Conservation (phyloP, 2,888 invertebrate genomes). For the Lottia scabra region DNA sequence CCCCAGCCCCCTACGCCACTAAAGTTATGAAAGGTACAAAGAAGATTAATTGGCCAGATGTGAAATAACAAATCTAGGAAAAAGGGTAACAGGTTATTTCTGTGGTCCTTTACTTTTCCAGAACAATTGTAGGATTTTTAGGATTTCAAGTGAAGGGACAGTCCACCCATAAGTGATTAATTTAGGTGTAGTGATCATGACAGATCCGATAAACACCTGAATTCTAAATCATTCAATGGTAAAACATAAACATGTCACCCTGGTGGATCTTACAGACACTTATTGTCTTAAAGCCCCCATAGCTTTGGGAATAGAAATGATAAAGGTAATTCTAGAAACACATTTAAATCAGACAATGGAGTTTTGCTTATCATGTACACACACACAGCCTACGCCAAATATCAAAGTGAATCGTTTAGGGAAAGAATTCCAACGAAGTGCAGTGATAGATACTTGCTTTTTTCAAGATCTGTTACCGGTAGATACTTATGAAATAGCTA, state of each 20-base stretch:
- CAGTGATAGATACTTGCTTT: neutral
- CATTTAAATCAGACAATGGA: too few species aligned
- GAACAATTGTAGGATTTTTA: too few species aligned
- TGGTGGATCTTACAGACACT: conserved; percentile 1
- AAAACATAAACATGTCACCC: neutral
- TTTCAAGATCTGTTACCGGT: neutral
- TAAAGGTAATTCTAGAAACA: too few species aligned
- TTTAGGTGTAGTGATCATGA: neutral
- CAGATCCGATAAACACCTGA: neutral
- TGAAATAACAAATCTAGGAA: too few species aligned
- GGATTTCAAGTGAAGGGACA: neutral
- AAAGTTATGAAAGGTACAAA: neutral
- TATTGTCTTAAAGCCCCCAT: neutral
- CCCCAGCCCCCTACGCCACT: neutral
- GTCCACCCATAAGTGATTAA: neutral
- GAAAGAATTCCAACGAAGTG: neutral
- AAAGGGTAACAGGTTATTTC: neutral
- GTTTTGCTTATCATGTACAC: neutral
- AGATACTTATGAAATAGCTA: neutral
- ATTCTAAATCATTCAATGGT: neutral
- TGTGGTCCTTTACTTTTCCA: neutral
- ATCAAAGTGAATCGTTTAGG: neutral
- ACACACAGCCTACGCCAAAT: neutral
- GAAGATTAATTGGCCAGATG: too few species aligned
- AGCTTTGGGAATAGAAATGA: too few species aligned